phyloP scores from a whole-genome alignment of 37 sponge, comb jelly and placozoan species.

The Spongia lamella region DNA sequence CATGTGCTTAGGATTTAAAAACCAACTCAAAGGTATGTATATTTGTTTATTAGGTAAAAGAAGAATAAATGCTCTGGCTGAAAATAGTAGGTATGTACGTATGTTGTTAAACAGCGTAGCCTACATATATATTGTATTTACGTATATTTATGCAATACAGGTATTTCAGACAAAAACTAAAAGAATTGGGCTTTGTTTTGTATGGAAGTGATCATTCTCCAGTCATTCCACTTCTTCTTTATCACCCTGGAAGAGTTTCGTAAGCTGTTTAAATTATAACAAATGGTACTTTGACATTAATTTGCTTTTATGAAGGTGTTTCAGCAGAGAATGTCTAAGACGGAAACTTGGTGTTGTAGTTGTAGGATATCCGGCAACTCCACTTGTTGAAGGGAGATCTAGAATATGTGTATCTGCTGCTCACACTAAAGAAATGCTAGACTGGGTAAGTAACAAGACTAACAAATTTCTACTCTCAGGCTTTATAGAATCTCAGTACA shows the following conservation, averaged over 20 bases:
- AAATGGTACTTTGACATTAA: neutral
- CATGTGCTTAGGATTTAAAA: too few relatives aligned
- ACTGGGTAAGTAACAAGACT: slow-evolving; percentile 65
- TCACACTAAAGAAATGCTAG: slow-evolving; percentile 91
- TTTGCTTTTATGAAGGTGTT: slow-evolving; percentile 11
- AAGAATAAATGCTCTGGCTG: slow-evolving; percentile 63
- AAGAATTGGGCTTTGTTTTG: slow-evolving; percentile 86
- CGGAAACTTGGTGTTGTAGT: slow-evolving; percentile 89
- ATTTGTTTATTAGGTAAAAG: too few relatives aligned
- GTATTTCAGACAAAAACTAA: slow-evolving; percentile 81
- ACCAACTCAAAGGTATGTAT: too few relatives aligned
- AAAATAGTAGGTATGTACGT: slow-evolving; percentile 75
- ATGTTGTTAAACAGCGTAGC: too few relatives aligned
- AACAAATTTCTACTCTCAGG: neutral
- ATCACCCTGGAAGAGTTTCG: slow-evolving; percentile 36
- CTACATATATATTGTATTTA: too few relatives aligned
- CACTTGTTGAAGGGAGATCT: slow-evolving; percentile 67
- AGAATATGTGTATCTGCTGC: slow-evolving; percentile 90
- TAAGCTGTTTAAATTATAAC: neutral
- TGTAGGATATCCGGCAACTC: slow-evolving; percentile 96
- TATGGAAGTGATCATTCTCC: slow-evolving; percentile 81
- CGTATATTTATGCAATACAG: too few relatives aligned
- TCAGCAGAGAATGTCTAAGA: slow-evolving; percentile 69
- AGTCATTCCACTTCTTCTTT: slow-evolving; percentile 64
- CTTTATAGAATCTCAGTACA: too few relatives aligned